phyloP scores from a whole-genome alignment of 2,888 invertebrate species.

The Germaria angustata region DNA sequence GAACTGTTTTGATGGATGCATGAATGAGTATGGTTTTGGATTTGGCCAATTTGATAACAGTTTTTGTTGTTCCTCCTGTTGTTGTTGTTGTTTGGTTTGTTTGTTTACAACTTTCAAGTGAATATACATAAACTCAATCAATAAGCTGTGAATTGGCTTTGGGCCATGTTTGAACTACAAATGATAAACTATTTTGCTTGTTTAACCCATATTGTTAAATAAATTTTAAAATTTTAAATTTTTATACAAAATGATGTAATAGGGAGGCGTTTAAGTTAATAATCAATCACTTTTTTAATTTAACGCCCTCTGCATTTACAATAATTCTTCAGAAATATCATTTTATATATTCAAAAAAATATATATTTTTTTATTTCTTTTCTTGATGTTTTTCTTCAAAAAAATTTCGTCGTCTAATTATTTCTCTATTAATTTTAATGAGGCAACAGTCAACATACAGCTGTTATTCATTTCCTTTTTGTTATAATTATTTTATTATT shows the following conservation, averaged over 20 bases:
- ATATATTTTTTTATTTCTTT: neutral
- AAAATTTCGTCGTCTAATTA: slow-evolving; percentile 30
- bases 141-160: neutral
- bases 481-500: no score
- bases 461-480: neutral
- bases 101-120: neutral
- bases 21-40: neutral
- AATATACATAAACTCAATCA: neutral
- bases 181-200: neutral
- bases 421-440: slow-evolving; percentile 50
- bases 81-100: no score
- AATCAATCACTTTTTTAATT: slow-evolving; percentile 35
- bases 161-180: neutral
- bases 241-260: slow-evolving; percentile 18
- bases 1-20: neutral
- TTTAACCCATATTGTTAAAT: neutral
- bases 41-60: neutral
- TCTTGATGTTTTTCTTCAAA: neutral
- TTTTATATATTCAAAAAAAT: neutral
- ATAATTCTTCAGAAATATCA: no score
- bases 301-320: slow-evolving; percentile 1
- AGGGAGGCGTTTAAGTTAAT: slow-evolving; percentile 6
- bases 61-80: neutral
- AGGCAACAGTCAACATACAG: neutral
- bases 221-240: no score